phyloP scores from a whole-genome alignment of 1,140 invertebrate genomes.

The Trichonephila inaurata region DNA sequence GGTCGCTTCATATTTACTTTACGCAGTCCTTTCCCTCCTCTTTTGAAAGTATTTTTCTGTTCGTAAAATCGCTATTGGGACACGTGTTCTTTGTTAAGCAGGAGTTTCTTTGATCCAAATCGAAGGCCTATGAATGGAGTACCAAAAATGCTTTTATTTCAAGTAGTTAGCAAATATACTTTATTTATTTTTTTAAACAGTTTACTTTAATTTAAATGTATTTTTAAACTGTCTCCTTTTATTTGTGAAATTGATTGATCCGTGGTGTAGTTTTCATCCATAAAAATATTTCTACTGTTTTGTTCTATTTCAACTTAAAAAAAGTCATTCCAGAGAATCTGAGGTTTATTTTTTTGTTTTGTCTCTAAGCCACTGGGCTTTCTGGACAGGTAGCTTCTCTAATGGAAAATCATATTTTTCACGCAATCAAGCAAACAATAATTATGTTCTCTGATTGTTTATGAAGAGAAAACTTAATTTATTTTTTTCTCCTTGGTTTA shows the following conservation, averaged over 20 bases:
- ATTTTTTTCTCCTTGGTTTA: no score
- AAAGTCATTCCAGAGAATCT: neutral
- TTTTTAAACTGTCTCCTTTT: neutral
- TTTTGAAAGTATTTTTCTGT: neutral
- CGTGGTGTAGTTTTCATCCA: neutral
- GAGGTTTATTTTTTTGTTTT: neutral
- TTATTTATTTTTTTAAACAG: neutral
- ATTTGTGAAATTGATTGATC: conserved; percentile 16
- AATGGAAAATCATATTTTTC: no score
- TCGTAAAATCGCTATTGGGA: conserved; percentile 3
- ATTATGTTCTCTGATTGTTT: no score
- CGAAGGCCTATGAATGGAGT: neutral
- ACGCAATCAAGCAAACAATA: no score
- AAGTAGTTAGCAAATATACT: neutral
- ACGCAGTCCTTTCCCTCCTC: neutral
- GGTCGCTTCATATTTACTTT: conserved; percentile 6
- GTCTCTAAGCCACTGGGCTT: no score
- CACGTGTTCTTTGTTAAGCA: conserved; percentile 6
- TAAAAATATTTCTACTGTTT: neutral
- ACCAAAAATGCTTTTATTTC: neutral
- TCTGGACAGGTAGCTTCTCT: no score
- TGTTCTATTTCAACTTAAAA: neutral
- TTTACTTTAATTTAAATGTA: neutral
- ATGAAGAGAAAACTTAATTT: no score
- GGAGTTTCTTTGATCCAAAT: neutral